Percentiles rank a stretch among this genome's conserved stretches.
Evolutionary conservation across 2,888 invertebrate genomes (phyloP).

Genomic region (Cryptus viduatorius): DNA sequence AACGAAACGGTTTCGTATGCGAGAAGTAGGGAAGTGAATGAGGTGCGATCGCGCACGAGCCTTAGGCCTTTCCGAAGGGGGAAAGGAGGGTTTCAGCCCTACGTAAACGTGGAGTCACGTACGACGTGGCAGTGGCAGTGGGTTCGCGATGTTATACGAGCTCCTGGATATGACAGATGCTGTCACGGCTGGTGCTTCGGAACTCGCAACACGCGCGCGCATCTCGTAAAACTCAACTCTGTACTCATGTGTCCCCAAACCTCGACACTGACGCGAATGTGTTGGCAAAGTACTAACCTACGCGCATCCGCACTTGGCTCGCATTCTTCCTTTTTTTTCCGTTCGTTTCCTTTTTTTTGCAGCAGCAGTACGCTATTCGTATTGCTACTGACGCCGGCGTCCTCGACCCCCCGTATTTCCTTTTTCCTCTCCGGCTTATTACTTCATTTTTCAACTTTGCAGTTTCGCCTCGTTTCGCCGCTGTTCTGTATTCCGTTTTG

Average conservation of each 20-base stretch:
- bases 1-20: slow-evolving; percentile 2
- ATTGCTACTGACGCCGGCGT: slow-evolving; percentile 59
- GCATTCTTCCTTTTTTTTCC: slow-evolving; percentile 1
- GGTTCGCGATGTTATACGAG: slow-evolving; percentile 9
- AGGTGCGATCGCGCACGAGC: slow-evolving; percentile 61
- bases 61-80: slow-evolving; percentile 39
- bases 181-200: slow-evolving; percentile 79
- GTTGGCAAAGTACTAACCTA: not conserved
- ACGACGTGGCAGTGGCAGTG: slow-evolving; percentile 62
- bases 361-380: slow-evolving; percentile 3
- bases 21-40: slow-evolving; percentile 57
- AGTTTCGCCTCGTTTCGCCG: no score
- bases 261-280: not conserved
- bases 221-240: slow-evolving; percentile 44
- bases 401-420: slow-evolving; percentile 36
- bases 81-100: slow-evolving; percentile 50
- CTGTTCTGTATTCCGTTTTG: no score
- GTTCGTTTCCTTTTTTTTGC: slow-evolving; percentile 1
- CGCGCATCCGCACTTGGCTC: slow-evolving; percentile 12
- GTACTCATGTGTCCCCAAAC: not conserved
- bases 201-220: slow-evolving; percentile 43
- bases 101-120: slow-evolving; percentile 63
- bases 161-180: slow-evolving; percentile 77
- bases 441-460: slow-evolving; percentile 15
- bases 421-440: not conserved